Conservation (phyloP, 2,888 invertebrate species). For the Calameuta idolon region DNA sequence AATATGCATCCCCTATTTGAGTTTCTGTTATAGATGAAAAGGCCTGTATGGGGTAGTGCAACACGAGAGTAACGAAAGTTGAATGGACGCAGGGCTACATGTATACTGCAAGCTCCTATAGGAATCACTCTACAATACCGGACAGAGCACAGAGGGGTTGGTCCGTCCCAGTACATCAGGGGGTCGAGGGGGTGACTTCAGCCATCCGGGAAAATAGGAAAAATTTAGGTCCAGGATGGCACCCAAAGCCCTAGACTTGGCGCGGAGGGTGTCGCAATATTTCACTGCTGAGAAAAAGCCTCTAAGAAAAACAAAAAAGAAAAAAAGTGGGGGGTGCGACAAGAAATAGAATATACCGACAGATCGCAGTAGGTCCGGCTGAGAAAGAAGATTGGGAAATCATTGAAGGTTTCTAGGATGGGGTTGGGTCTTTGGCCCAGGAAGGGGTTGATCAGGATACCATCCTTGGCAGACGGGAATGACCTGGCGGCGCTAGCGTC, state of each 20-base stretch:
- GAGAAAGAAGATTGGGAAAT: not conserved
- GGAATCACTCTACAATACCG: not conserved
- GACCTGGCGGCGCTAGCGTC: not conserved
- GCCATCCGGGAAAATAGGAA: not conserved
- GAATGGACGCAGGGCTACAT: not conserved
- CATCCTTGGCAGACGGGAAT: not conserved
- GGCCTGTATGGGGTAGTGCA: not conserved
- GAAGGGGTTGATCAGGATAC: not conserved
- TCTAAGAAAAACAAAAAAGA: not conserved
- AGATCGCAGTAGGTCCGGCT: not conserved
- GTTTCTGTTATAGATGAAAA: not conserved
- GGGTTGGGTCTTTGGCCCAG: not conserved
- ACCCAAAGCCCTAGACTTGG: slow-evolving; percentile 33
- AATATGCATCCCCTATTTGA: not conserved
- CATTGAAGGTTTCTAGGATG: not conserved
- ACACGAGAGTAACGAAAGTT: not conserved
- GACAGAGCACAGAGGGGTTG: not conserved
- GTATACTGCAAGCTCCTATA: not conserved
- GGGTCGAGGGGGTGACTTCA: not conserved
- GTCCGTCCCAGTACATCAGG: not conserved
- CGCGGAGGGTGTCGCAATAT: slow-evolving; percentile 50
- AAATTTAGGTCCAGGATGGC: not conserved
- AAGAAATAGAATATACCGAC: not conserved
- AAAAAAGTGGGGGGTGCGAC: slow-evolving; percentile 16
- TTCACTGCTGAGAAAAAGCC: slow-evolving; percentile 38